Evolutionary conservation across 2,113 vertebrate species (phyloP).

Genomic region (Irena cyanogastra): DNA sequence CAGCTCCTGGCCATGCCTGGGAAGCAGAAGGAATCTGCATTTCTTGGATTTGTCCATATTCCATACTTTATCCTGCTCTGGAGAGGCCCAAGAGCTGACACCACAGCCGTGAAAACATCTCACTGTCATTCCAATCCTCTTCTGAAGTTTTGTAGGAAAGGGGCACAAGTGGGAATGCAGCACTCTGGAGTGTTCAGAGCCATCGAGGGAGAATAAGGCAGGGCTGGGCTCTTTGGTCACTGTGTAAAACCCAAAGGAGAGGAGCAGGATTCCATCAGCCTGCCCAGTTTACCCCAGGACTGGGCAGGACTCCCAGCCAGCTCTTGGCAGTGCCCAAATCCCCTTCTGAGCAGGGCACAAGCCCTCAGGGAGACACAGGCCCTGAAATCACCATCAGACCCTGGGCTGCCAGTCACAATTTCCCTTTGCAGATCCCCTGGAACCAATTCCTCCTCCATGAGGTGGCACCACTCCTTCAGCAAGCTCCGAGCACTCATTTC

Average conservation of each 20-base stretch:
- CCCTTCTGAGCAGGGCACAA: too few relatives aligned
- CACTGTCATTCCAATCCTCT: accelerated
- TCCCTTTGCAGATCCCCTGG: background rate
- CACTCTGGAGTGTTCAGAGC: accelerated
- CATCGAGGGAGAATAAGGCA: background rate
- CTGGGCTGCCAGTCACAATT: accelerated
- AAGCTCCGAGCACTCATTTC: accelerated
- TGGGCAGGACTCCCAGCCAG: background rate
- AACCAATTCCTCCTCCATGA: background rate
- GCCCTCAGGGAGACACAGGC: accelerated
- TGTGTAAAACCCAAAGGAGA: background rate
- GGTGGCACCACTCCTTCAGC: background rate
- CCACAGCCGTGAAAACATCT: background rate
- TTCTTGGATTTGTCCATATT: background rate
- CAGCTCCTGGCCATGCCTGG: background rate
- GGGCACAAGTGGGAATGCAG: background rate
- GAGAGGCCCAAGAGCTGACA: background rate
- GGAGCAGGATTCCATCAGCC: background rate
- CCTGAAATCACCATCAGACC: accelerated
- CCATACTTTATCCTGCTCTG: accelerated
- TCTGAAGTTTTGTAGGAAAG: background rate
- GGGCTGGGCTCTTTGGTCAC: background rate
- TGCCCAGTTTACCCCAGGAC: background rate
- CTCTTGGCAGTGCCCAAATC: background rate
- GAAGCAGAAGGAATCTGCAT: background rate